phyloP scores from a whole-genome alignment of 2,888 invertebrate genomes.

The Fissipunctia ypsillon region DNA sequence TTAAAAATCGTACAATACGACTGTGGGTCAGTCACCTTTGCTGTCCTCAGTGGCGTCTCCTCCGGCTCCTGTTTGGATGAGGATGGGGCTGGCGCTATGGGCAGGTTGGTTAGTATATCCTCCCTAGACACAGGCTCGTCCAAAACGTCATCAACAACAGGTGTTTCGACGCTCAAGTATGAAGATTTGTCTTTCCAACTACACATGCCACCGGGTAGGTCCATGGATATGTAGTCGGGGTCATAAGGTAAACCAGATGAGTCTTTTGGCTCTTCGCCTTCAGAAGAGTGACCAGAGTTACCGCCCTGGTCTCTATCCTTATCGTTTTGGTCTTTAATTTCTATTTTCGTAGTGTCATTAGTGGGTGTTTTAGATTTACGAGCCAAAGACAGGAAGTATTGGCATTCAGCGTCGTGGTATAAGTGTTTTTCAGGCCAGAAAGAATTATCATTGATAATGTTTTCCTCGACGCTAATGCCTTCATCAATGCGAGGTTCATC shows the following conservation, averaged over 20 bases:
- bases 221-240: conserved; percentile 93
- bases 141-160: conserved; percentile 74
- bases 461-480: conserved; percentile 74
- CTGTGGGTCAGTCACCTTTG: conserved; percentile 89
- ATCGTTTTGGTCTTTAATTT: conserved; percentile 88
- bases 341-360: conserved; percentile 69
- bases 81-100: conserved; percentile 85
- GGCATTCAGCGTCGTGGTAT: conserved; percentile 92
- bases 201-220: conserved; percentile 95
- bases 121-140: conserved; percentile 77
- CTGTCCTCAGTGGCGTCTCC: conserved; percentile 79
- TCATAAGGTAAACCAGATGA: conserved; percentile 80
- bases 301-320: conserved; percentile 91
- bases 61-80: conserved; percentile 85
- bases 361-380: conserved; percentile 80
- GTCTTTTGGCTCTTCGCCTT: conserved; percentile 80
- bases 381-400: conserved; percentile 90
- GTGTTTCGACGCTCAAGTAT: conserved; percentile 92
- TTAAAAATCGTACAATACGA: conserved; percentile 89
- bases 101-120: conserved; percentile 89
- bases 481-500: conserved; percentile 59
- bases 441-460: conserved; percentile 84
- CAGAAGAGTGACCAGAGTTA: conserved; percentile 90
- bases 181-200: conserved; percentile 96
- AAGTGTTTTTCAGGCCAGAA: conserved; percentile 92